These are phyloP conservation scores for Cantharis rustica DNA, from an alignment of 2,888 invertebrate genomes.

Conservation along the genomic window DNA sequence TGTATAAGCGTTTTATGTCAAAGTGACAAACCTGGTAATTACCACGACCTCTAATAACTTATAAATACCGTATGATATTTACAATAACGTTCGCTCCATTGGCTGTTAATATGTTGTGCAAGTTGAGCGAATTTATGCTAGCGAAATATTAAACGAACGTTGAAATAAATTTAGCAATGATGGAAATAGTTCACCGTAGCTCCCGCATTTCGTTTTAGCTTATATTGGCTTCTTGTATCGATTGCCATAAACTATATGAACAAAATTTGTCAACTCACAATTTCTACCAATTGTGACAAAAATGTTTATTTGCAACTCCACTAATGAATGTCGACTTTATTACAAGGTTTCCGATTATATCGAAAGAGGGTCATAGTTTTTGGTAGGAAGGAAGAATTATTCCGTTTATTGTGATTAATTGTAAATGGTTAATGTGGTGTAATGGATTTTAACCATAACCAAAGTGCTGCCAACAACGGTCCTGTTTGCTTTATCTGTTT, in stretches of 20 bases:
- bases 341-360: not conserved
- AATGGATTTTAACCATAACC: conserved; percentile 15
- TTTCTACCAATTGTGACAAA: not conserved
- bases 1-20: not conserved
- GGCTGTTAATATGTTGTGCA: conserved; percentile 23
- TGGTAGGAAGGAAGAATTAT: not conserved
- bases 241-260: conserved; percentile 17
- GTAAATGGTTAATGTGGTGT: conserved; percentile 15
- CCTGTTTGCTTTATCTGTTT: conserved; percentile 15
- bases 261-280: conserved; percentile 6
- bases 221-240: conserved; percentile 19
- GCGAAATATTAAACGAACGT: conserved; percentile 25
- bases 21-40: not conserved
- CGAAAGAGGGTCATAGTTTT: not conserved
- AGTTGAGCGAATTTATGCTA: conserved; percentile 22
- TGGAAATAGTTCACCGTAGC: conserved; percentile 26
- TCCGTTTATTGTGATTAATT: conserved; percentile 12
- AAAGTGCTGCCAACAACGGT: conserved; percentile 11
- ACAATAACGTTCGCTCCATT: conserved; percentile 7
- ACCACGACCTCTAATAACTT: not conserved
- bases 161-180: conserved; percentile 28
- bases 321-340: not conserved
- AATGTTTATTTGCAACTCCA: not conserved
- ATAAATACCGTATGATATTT: not conserved
- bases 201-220: conserved; percentile 25